These are phyloP conservation scores for Micoletzkya japonica DNA, from an alignment of 2,888 invertebrate genomes.

Conservation along the genomic window DNA sequence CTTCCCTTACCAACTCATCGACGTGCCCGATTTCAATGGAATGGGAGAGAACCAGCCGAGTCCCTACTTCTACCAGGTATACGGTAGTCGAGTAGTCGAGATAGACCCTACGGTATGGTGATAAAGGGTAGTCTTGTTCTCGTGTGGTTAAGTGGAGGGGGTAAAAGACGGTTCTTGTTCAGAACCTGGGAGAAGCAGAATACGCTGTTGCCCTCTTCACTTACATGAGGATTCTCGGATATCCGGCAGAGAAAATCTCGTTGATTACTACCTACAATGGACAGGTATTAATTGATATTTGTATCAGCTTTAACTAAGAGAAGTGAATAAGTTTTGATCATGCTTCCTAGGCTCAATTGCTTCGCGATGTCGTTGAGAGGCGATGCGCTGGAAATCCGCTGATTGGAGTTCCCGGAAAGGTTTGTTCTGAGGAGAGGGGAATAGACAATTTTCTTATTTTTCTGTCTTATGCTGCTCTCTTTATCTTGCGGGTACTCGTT, in stretches of 20 bases:
- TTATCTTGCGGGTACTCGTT: neutral
- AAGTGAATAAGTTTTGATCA: too few species aligned
- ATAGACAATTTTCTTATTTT: neutral
- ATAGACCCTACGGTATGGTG: neutral
- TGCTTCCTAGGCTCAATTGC: constrained; percentile 83
- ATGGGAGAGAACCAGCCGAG: constrained; percentile 95
- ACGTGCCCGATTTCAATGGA: constrained; percentile 94
- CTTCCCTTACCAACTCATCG: constrained; percentile 90
- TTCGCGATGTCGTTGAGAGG: constrained; percentile 87
- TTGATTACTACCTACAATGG: constrained; percentile 98
- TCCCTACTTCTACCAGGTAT: constrained; percentile 94
- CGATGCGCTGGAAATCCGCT: constrained; percentile 91
- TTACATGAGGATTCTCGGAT: constrained; percentile 95
- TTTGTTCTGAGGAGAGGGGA: constrained; percentile 64
- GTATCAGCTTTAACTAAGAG: neutral
- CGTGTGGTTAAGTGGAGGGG: neutral
- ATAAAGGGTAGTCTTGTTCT: neutral
- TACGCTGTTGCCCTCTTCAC: constrained; percentile 95
- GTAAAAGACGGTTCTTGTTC: constrained; percentile 15
- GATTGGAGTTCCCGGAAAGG: constrained; percentile 88
- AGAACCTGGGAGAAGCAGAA: constrained; percentile 75
- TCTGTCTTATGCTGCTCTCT: neutral
- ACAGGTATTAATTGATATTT: constrained; percentile 36
- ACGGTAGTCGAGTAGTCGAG: neutral
- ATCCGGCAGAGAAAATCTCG: constrained; percentile 93